Percentiles rank a stretch among this genome's conserved stretches.
Conservation (phyloP, 2,113 vertebrate species). For the Anhinga anhinga region DNA sequence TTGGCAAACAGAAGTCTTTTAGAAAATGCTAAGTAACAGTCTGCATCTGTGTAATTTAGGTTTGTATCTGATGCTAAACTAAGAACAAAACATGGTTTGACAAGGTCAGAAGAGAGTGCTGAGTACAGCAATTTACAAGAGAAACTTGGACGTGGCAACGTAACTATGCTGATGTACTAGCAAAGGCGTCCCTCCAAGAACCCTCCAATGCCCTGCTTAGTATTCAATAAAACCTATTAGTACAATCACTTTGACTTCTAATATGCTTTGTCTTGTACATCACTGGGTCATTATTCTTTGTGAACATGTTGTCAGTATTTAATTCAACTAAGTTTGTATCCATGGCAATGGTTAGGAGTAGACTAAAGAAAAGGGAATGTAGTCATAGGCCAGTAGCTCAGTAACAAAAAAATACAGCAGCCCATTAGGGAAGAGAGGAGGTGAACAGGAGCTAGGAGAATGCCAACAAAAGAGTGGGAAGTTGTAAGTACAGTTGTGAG, state of each 20-base stretch:
- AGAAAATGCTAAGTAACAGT: background rate
- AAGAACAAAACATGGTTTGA: background rate
- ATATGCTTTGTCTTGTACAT: slow-evolving; percentile 18
- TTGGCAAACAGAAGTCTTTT: background rate
- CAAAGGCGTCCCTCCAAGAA: background rate
- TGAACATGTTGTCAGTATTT: slow-evolving; percentile 47
- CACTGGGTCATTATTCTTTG: slow-evolving; percentile 42
- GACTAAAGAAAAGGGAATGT: background rate
- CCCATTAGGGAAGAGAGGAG: background rate
- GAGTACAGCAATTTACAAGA: background rate
- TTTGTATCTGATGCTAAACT: background rate
- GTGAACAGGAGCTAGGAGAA: background rate
- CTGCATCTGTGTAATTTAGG: background rate
- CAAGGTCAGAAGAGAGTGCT: background rate
- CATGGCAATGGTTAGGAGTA: slow-evolving; percentile 32
- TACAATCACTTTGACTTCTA: slow-evolving; percentile 34
- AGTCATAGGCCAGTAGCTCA: slow-evolving; percentile 1
- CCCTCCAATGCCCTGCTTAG: background rate
- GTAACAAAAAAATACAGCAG: background rate
- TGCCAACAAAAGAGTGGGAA: background rate
- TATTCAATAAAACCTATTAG: slow-evolving; percentile 33
- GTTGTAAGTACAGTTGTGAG: background rate
- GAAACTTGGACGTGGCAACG: background rate
- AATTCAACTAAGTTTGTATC: slow-evolving; percentile 47
- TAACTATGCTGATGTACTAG: background rate